These are phyloP conservation scores for Patella vulgata DNA, from an alignment of 1,140 invertebrate genomes.

Conservation along the genomic window DNA sequence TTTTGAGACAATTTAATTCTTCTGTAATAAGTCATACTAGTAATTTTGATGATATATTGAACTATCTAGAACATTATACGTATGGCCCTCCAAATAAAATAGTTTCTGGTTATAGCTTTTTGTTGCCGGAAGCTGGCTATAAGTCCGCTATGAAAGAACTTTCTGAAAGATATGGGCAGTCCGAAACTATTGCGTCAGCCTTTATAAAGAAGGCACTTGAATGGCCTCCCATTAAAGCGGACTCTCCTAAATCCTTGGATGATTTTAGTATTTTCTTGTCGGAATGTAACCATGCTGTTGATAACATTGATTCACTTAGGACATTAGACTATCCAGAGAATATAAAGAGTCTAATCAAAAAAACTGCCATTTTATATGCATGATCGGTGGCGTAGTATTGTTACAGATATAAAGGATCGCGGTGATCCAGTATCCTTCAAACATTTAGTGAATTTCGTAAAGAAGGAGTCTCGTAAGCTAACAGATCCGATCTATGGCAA, in stretches of 20 bases:
- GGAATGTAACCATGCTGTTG: conserved; percentile 3
- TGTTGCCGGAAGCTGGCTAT: conserved; percentile 7
- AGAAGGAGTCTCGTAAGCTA: no score
- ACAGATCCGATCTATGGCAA: no score
- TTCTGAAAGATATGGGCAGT: conserved; percentile 20
- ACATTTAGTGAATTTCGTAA: no score
- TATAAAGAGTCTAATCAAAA: no score
- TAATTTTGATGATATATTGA: no score
- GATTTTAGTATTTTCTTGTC: background rate
- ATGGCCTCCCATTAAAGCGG: conserved; percentile 14
- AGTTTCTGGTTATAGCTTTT: conserved; percentile 16
- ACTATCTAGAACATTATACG: no score
- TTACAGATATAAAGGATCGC: no score
- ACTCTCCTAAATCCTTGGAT: background rate
- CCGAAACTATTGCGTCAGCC: conserved; percentile 14
- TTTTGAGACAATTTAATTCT: no score
- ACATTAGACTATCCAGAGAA: background rate
- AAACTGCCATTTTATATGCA: conserved; percentile 10
- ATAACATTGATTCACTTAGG: background rate
- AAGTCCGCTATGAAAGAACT: conserved; percentile 13
- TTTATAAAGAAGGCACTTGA: conserved; percentile 25
- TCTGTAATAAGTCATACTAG: no score
- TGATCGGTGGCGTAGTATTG: conserved; percentile 11
- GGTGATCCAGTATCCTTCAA: no score
- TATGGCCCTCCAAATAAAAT: conserved; percentile 17